Evolutionary conservation across 2,888 invertebrate genomes (phyloP), one percentile per base, ranked within the genome.

Genomic region (Hybos culiciformis): DNA sequence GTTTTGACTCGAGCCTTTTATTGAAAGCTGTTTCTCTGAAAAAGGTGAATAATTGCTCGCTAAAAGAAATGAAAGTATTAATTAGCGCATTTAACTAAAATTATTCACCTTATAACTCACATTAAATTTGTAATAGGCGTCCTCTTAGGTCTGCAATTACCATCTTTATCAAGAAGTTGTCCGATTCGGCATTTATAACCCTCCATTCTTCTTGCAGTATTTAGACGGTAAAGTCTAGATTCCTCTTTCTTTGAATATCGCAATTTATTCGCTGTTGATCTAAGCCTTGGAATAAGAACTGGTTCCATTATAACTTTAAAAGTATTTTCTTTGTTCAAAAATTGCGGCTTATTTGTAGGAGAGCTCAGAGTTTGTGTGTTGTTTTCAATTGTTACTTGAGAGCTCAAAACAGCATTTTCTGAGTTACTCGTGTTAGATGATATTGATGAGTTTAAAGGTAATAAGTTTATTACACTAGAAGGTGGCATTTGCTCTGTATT

Each of bases 121-220:
- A 29, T 29, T n/a, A n/a, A 2, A 5, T 12, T 29, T 2, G 60
- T 51, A 36, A 59, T 57, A 33, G 59, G 37, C n/a, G 52, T 53
- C 31, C 56, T 52, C 21, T 51, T 57, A 41, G 26, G 46, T 44
- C 54, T 54, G 38, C 61, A 61, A 39, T 54, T 55, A 44, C 60
- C 60, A 29, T 46, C 50, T 11, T 45, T 49, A 48, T 61, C 57
- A 24, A 54, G 54, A 36, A 29, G n/a, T n/a, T n/a, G 11, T 9
- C 26, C 29, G n/a, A n/a, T 6, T 12, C 12, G 12, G n/a, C n/a
- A 5, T n/a, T n/a, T n/a, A n/a, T 6, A n/a, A 29, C 12, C n/a
- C 3, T 6, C n/a, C 29, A 29, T 8, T n/a, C n/a, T n/a, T 29
- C 29, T 29, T n/a, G 29, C n/a, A 29, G 29, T 12, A n/a, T 29